Base-by-base conservation (phyloP, 2,888 invertebrate species). In the Caenorhabditis virilis region DNA sequence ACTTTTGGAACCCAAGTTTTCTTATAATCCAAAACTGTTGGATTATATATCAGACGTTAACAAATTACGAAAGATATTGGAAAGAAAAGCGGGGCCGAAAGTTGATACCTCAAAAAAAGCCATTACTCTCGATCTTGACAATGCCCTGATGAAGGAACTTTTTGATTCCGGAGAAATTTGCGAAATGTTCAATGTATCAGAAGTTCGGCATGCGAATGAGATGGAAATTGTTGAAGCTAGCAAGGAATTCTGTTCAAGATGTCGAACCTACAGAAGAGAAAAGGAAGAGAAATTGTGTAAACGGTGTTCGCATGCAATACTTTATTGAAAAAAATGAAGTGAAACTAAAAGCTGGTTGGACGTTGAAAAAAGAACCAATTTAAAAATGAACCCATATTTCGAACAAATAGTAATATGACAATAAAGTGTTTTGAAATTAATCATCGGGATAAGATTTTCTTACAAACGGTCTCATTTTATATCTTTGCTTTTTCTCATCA, bases 201-300 rank as follows among this genome's bases (percentile, higher is more conserved):
- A 48, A 45, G 55, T 59, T 15, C 7, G 25, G 23, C n/a, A 27
- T 22, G 18, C 26, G 13, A 23, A 23, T 2, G 16, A 39, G 15
- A 51, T 69, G 3, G 46, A 57, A 23, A 30, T 68, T 5, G 38
- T 48, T 0, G 50, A 61, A 16, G 59, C 62, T 30, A 4, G 20
- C 11, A 35, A 49, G 4, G 41, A 38, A 27, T 65, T 55, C 43
- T 75, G 74, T 47, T 69, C 65, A 20, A 53, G 74, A 46, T 75
- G 74, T 46, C 52, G 74, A 13, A 68, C 64, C 25, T 63, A 66
- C 46, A 70, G 57, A n/a, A 16, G 74, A n/a, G 41, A 38, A 9
- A 39, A 26, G 2, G 36, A 33, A 9, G 63, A 63, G 2, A 18
- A 35, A 3, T 23, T 63, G n/a, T 63, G 63, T 20, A 23, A 25